Conservation (phyloP, 1,140 invertebrate genomes). For the Chionoecetes opilio region DNA sequence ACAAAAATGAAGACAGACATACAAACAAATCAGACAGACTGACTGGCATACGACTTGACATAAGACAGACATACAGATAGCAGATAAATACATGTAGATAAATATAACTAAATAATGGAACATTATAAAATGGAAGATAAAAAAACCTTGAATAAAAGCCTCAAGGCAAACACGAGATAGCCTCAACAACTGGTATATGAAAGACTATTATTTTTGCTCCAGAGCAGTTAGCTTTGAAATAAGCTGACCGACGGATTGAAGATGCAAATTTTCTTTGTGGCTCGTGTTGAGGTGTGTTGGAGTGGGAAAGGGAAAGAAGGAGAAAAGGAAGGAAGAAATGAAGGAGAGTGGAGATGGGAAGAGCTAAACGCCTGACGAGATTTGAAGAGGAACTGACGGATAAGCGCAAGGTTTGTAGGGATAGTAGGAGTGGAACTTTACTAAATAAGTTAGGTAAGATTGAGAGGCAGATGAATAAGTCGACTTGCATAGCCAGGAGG, state of each 20-base stretch:
- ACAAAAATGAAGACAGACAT: no score
- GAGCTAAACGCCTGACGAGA: neutral
- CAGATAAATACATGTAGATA: constrained; percentile 16
- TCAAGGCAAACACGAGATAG: neutral
- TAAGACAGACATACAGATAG: neutral
- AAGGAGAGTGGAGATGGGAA: neutral
- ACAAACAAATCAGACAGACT: no score
- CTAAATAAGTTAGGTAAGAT: no score
- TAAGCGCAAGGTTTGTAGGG: no score
- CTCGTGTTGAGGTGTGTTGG: neutral
- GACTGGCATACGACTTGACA: no score
- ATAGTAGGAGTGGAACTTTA: no score
- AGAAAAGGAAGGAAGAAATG: neutral
- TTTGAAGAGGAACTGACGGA: no score
- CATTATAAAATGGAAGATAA: neutral
- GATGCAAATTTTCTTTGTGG: neutral
- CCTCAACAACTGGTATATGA: neutral
- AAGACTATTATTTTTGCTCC: neutral
- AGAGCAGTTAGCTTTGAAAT: constrained; percentile 1
- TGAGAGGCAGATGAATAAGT: no score
- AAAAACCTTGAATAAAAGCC: neutral
- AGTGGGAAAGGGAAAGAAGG: neutral
- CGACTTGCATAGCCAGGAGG: no score
- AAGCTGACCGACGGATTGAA: neutral
- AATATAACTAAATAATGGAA: neutral